Evolutionary conservation across 2,888 invertebrate genomes (phyloP), one percentile per base, ranked within the genome.

Genomic region (Epirrhoe tristata): DNA sequence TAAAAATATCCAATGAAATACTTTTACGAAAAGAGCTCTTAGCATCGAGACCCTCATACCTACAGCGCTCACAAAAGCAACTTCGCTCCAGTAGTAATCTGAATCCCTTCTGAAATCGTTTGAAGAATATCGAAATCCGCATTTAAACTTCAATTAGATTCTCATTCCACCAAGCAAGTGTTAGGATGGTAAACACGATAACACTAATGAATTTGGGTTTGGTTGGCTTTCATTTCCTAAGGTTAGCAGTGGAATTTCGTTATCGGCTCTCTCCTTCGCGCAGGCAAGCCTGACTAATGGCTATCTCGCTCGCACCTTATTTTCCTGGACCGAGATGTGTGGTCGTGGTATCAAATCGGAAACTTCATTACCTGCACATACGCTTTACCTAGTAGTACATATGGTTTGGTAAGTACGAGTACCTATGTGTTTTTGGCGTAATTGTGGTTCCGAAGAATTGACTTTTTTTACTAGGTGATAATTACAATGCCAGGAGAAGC

Each of bases 201-300:
- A 84, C 85, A 84, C 83, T 86, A 87, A 87, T 87, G 84, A 87
- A 88, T 88, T 87, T 86, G 82, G 84, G 86, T 87, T 87, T 80
- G 81, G 82, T 78, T 82, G 80, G 82, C 82, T 86, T 86, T 84
- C 86, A 86, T 87, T 87, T 84, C 85, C 85, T 85, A 84, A 86
- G 82, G 84, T 85, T 79, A 74, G 75, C 81, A 79, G 68, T 73
- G 74, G 85, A 83, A 85, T 86, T 87, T 83, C 71, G 74, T 72
- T 69, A 65, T 63, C 63, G 68, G 69, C 71, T 61, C 63, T 78
- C 81, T 67, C 77, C 65, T 69, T 81, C 73, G 57, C 76, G 69
- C 80, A 55, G 58, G 31, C 62, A 50, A 53, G 17, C 48, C 8
- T 32, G 52, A 46, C 48, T 58, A 54, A 34, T 56, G 39, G 56